phyloP scores from a whole-genome alignment of 1,140 invertebrate genomes.

The Phocides pigmalion region DNA sequence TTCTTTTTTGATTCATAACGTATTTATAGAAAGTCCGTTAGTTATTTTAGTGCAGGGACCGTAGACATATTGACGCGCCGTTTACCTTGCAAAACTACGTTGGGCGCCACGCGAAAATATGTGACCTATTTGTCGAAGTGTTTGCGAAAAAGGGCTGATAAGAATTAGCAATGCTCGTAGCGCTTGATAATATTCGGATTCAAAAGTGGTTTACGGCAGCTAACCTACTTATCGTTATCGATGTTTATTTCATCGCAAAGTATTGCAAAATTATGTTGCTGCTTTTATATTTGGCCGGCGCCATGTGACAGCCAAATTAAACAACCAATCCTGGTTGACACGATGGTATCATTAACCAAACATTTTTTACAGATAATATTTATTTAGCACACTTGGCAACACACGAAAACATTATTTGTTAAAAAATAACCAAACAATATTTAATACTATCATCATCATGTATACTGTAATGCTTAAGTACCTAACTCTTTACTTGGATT shows the following conservation, averaged over 20 bases:
- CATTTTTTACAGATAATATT: neutral
- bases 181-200: constrained; percentile 77
- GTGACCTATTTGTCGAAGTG: constrained; percentile 68
- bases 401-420: too few species aligned
- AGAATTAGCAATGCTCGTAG: constrained; percentile 74
- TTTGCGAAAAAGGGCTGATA: constrained; percentile 76
- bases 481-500: neutral
- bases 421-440: neutral
- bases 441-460: neutral
- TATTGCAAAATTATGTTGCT: constrained; percentile 60
- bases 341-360: constrained; percentile 1
- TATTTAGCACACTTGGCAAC: neutral
- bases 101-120: constrained; percentile 57
- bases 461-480: too few species aligned
- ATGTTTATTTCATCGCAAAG: constrained; percentile 71
- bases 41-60: constrained; percentile 48
- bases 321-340: constrained; percentile 2
- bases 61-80: constrained; percentile 54
- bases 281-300: constrained; percentile 12
- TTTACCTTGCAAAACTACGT: constrained; percentile 44
- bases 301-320: constrained; percentile 12
- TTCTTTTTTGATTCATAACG: constrained; percentile 57
- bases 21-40: constrained; percentile 54
- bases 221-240: constrained; percentile 79
- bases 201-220: constrained; percentile 68